These are phyloP conservation scores for Salticus scenicus DNA, from an alignment of 2,888 invertebrate species.

Conservation along the genomic window DNA sequence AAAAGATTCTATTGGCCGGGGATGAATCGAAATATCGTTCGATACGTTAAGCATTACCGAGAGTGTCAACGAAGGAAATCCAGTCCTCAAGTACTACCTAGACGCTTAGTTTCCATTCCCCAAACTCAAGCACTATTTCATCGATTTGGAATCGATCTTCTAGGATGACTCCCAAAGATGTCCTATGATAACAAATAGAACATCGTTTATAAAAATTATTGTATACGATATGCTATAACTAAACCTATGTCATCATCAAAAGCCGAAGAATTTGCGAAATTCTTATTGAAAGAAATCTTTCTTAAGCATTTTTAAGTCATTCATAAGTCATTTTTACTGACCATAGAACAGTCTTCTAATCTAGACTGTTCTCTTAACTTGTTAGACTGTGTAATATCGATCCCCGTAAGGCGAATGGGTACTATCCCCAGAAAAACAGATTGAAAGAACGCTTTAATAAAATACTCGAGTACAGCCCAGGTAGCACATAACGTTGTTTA, in stretches of 20 bases:
- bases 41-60: conserved; percentile 33
- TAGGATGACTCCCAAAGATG: conserved; percentile 65
- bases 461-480: no score
- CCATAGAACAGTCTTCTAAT: no score
- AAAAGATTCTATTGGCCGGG: conserved; percentile 30
- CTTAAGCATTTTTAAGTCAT: no score
- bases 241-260: conserved; percentile 14
- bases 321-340: no score
- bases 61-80: conserved; percentile 47
- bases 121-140: conserved; percentile 18
- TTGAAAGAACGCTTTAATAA: no score
- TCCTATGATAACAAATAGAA: conserved; percentile 63
- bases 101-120: conserved; percentile 29
- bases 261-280: no score
- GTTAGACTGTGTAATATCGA: no score
- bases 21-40: conserved; percentile 16
- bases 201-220: conserved; percentile 61
- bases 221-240: background rate
- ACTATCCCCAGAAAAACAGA: no score
- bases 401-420: no score
- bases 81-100: background rate
- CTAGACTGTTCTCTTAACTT: no score
- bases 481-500: no score
- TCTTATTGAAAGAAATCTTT: no score
- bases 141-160: conserved; percentile 51